A percentile compares a stretch with the other conserved stretches of the same genome.
phyloP scores from a whole-genome alignment of 1,140 invertebrate genomes.

The Brachionus sp. region DNA sequence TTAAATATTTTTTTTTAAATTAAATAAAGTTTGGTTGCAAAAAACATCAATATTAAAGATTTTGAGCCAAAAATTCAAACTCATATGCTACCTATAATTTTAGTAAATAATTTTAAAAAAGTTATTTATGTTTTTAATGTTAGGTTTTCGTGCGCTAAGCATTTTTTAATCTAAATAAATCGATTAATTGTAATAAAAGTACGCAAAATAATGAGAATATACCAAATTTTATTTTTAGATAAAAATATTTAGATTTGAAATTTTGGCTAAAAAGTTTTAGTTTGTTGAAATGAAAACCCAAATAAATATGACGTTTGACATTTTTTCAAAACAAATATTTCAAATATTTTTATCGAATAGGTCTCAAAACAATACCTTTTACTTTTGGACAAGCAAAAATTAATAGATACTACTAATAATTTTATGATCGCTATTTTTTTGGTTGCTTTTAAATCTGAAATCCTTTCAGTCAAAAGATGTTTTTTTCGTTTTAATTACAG shows the following conservation, averaged over 20 bases:
- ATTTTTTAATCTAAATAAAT: not conserved
- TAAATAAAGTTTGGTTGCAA: no score
- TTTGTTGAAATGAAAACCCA: not conserved
- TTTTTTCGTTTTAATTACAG: not conserved
- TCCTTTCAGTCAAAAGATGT: not conserved
- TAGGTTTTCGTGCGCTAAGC: not conserved
- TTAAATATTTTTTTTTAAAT: no score
- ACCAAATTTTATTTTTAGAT: not conserved
- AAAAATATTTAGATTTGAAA: conserved; percentile 12
- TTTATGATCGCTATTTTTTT: not conserved
- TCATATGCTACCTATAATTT: no score
- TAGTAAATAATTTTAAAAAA: no score
- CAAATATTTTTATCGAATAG: not conserved
- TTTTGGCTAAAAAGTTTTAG: not conserved
- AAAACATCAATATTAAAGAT: no score
- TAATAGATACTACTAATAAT: not conserved
- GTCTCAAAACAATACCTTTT: not conserved
- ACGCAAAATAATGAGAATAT: not conserved
- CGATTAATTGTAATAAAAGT: not conserved
- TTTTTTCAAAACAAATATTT: conserved; percentile 6
- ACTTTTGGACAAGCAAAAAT: not conserved
- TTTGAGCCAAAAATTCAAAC: no score
- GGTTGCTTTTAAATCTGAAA: not conserved
- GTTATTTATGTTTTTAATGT: not conserved
- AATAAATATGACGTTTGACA: conserved; percentile 9